Evolutionary conservation across 2,888 invertebrate genomes (phyloP).

Genomic region (Sussaba pulchella): DNA sequence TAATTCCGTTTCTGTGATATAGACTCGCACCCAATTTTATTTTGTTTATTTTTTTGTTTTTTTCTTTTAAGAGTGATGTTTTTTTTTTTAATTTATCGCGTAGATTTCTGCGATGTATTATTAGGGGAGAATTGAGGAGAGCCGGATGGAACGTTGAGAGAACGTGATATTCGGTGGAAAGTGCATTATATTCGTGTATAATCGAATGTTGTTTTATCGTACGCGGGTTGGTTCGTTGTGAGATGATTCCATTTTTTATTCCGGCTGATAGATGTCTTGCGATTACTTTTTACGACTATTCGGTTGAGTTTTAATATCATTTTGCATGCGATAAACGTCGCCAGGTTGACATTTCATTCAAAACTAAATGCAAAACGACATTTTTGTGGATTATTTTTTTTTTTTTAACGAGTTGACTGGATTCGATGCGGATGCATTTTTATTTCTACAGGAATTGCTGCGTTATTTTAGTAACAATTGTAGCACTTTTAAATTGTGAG

Average conservation of each 20-base stretch:
- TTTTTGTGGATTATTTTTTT: too few relatives aligned
- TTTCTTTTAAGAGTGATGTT: conserved; percentile 15
- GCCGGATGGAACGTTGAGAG: conserved; percentile 3
- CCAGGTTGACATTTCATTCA: too few relatives aligned
- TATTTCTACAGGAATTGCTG: neutral
- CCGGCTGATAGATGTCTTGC: neutral
- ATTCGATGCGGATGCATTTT: too few relatives aligned
- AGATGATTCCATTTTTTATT: neutral
- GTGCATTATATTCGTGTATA: conserved; percentile 37
- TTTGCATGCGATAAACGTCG: neutral
- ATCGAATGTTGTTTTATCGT: neutral
- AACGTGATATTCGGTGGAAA: conserved; percentile 8
- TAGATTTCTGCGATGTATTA: conserved; percentile 8
- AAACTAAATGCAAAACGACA: too few relatives aligned
- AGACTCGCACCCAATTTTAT: conserved; percentile 72
- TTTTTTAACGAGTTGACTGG: too few relatives aligned
- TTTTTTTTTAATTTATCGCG: conserved; percentile 31
- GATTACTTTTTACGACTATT: neutral
- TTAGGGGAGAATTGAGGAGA: neutral
- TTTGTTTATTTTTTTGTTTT: conserved; percentile 16
- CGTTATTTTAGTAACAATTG: neutral
- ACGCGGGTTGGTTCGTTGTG: neutral
- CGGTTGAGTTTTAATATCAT: neutral
- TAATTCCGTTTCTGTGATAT: conserved; percentile 83
- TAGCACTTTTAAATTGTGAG: neutral